phyloP scores from a whole-genome alignment of 2,888 invertebrate genomes.

The Protodeltote pygarga region DNA sequence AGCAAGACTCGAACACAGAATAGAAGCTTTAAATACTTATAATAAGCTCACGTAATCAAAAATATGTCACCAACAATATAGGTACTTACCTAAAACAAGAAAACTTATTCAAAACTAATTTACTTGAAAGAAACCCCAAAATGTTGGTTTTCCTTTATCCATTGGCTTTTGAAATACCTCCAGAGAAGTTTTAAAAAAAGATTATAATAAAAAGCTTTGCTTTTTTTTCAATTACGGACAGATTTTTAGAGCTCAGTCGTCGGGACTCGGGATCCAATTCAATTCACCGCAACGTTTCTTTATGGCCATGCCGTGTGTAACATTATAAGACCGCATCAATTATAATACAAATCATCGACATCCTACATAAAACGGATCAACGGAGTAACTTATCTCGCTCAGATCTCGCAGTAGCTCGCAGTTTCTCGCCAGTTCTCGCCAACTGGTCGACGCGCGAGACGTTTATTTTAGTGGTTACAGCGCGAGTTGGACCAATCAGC shows the following conservation, averaged over 20 bases:
- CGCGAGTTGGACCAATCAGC: conserved; percentile 46
- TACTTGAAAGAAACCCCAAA: conserved; percentile 2
- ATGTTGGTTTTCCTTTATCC: no score
- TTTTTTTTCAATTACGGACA: conserved; percentile 31
- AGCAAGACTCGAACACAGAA: no score
- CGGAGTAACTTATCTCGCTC: conserved; percentile 23
- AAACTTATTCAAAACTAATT: conserved; percentile 4
- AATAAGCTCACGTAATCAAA: no score
- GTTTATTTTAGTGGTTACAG: conserved; percentile 48
- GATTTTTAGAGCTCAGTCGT: conserved; percentile 9
- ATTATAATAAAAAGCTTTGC: conserved; percentile 22
- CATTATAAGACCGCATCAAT: conserved; percentile 40
- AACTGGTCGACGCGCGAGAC: conserved; percentile 2
- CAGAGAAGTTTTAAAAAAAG: conserved; percentile 11
- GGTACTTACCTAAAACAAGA: not conserved
- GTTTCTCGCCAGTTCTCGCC: conserved; percentile 17
- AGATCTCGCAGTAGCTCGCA: conserved; percentile 5
- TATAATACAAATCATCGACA: conserved; percentile 44
- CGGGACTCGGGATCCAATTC: conserved; percentile 21
- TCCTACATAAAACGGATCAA: conserved; percentile 35
- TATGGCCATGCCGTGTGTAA: conserved; percentile 13
- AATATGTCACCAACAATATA: no score
- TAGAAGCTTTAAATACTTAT: no score
- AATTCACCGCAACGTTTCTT: conserved; percentile 24
- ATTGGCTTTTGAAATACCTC: no score